A percentile compares a stretch with the other conserved stretches of the same genome.
Conservation (phyloP, 2,888 invertebrate species). For the Craniophora ligustri region DNA sequence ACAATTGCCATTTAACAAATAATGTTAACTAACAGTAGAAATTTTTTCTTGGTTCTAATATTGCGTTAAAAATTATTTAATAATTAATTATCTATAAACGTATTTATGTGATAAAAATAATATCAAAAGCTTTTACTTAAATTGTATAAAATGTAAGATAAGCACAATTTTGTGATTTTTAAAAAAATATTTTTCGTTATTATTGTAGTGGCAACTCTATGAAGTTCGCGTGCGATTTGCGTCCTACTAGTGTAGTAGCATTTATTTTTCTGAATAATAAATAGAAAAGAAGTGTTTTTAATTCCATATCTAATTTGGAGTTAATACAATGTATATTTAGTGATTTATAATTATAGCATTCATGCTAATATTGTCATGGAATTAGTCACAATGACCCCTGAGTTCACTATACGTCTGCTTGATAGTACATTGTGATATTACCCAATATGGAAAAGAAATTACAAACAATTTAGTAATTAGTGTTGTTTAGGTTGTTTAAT, state of each 20-base stretch:
- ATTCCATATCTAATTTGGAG: conserved; percentile 32
- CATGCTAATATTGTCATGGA: conserved; percentile 53
- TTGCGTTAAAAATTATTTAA: no score
- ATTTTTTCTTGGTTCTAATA: no score
- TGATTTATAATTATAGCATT: conserved; percentile 41
- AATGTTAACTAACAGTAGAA: conserved; percentile 18
- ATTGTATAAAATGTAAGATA: no score
- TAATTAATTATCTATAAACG: background rate
- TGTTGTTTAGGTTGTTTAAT: conserved; percentile 55
- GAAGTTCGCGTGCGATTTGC: conserved; percentile 82
- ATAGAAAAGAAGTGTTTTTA: conserved; percentile 50
- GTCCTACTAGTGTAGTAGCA: conserved; percentile 71
- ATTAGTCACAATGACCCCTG: conserved; percentile 75
- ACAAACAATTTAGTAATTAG: conserved; percentile 64
- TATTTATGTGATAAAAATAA: no score
- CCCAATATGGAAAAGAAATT: conserved; percentile 78
- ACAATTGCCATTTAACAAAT: conserved; percentile 14
- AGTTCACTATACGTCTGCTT: conserved; percentile 82
- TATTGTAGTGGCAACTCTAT: conserved; percentile 62
- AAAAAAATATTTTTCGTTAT: no score
- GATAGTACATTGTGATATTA: conserved; percentile 78
- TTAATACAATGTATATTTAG: conserved; percentile 50
- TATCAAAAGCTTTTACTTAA: no score
- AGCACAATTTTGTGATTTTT: no score
- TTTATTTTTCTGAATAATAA: conserved; percentile 66